These are phyloP conservation scores for Ascidia mentula DNA, from an alignment of 23 tunicate genomes.

Conservation along the genomic window DNA sequence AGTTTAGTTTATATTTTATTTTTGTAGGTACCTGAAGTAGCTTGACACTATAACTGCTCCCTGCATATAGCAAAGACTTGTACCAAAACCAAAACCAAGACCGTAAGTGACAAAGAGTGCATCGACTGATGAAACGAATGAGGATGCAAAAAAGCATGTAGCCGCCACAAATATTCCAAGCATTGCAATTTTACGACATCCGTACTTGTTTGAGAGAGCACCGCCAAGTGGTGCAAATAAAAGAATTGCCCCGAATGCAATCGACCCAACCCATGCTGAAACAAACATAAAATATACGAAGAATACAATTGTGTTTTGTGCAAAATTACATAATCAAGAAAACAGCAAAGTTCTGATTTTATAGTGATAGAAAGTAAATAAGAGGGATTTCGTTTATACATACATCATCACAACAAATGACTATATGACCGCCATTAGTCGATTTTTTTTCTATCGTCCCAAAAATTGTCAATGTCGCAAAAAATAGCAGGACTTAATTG, in stretches of 20 bases:
- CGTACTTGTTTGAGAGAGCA: conserved; percentile 38
- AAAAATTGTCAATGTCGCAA: no score
- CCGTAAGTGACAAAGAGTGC: conserved; percentile 68
- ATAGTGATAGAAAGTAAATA: no score
- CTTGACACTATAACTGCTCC: conserved; percentile 86
- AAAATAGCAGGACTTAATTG: no score
- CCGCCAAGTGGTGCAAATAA: conserved; percentile 88
- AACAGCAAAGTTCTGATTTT: no score
- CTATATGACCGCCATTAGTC: no score
- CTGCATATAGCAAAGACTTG: conserved; percentile 82
- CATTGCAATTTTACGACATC: conserved; percentile 60
- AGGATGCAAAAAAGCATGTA: conserved; percentile 34
- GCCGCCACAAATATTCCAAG: conserved; percentile 57
- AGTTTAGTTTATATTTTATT: neutral
- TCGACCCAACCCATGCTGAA: conserved; percentile 77
- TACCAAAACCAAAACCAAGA: conserved; percentile 85
- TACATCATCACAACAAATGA: no score
- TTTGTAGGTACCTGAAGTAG: conserved; percentile 53
- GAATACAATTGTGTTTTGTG: no score
- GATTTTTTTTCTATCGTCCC: no score
- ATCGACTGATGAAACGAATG: conserved; percentile 39
- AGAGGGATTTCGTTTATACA: no score
- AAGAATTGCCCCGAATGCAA: conserved; percentile 83
- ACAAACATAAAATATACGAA: no score
- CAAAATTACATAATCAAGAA: no score